Evolutionary conservation across 1,140 invertebrate species (phyloP).

Genomic region (Neuroterus valhalla): DNA sequence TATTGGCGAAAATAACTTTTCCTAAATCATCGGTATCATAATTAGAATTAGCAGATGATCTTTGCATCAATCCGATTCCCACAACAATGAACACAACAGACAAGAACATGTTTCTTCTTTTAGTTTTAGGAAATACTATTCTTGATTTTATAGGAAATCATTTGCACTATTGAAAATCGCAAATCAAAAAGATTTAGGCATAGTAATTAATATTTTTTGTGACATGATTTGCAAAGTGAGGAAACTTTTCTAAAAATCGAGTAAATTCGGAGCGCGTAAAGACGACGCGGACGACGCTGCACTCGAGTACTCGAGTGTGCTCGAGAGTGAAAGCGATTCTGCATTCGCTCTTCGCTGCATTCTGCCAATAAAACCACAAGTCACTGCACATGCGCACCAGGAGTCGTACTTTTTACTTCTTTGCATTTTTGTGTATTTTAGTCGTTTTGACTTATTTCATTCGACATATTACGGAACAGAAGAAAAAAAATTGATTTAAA

Average conservation of each 20-base stretch:
- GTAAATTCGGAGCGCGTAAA: neutral
- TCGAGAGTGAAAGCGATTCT: no score
- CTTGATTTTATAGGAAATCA: neutral
- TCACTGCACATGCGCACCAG: neutral
- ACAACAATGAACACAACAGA: neutral
- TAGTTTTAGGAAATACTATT: neutral
- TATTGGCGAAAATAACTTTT: conserved; percentile 60
- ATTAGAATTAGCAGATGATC: conserved; percentile 14
- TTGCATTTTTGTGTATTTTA: no score
- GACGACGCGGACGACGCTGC: no score
- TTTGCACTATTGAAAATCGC: neutral
- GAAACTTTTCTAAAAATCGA: neutral
- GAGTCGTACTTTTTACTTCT: neutral
- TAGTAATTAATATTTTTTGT: neutral
- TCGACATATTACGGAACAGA: no score
- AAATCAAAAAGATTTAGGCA: conserved; percentile 10
- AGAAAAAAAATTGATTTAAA: neutral
- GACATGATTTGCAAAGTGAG: neutral
- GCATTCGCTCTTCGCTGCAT: no score
- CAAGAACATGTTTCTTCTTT: neutral
- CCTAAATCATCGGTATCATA: conserved; percentile 47
- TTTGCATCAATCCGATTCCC: conserved; percentile 12
- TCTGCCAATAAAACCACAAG: neutral
- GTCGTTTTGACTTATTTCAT: no score
- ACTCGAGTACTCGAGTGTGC: no score